Conservation (phyloP, 2,888 invertebrate genomes). For the Tiliacea aurago region DNA sequence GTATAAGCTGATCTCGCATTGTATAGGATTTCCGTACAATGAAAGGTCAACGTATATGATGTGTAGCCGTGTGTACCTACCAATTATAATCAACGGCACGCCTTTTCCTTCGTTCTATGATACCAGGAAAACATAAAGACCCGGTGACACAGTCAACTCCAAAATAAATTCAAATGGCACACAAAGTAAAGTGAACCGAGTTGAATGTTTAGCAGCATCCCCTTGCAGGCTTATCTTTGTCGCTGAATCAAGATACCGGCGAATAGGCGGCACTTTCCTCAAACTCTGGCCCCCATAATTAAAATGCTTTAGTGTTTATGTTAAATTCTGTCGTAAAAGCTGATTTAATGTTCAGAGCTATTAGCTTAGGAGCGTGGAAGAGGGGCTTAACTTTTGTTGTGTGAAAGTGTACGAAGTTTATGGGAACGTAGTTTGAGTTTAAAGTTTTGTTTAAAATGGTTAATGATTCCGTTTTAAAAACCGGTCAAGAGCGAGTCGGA, state of each 20-base stretch:
- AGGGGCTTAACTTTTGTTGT: conserved; percentile 32
- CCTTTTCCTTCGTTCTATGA: not conserved
- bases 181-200: conserved; percentile 47
- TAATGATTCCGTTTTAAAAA: not conserved
- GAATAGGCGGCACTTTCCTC: conserved; percentile 53
- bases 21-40: too few relatives aligned
- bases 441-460: conserved; percentile 10
- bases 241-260: conserved; percentile 53
- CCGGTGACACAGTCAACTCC: conserved; percentile 27
- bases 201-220: conserved; percentile 53
- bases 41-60: too few relatives aligned
- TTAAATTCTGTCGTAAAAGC: conserved; percentile 60
- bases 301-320: conserved; percentile 65
- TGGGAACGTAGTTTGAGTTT: conserved; percentile 8
- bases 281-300: conserved; percentile 59
- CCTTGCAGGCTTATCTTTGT: conserved; percentile 54
- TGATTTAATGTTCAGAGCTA: conserved; percentile 59
- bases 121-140: not conserved
- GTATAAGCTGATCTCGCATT: too few relatives aligned
- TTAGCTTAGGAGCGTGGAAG: conserved; percentile 46
- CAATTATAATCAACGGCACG: not conserved
- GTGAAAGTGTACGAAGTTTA: conserved; percentile 37
- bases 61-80: too few relatives aligned
- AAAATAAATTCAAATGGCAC: conserved; percentile 48
- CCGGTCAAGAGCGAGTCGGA: too few relatives aligned